Percentiles rank a stretch among this genome's conserved stretches.
Conservation (phyloP, 1,140 invertebrate species). For the Branchinecta lindahli region DNA sequence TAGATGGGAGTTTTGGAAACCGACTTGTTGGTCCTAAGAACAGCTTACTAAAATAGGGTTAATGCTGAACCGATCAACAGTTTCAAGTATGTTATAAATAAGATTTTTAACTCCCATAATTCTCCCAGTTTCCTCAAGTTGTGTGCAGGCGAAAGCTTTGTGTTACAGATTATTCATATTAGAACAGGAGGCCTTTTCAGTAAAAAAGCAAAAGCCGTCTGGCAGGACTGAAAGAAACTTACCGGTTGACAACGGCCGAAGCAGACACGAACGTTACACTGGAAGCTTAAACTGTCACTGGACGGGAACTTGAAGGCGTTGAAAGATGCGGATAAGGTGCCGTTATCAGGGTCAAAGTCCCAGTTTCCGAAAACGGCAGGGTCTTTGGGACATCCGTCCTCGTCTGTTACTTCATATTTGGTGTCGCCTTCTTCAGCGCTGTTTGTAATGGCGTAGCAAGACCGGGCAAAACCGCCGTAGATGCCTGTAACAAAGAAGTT, state of each 20-base stretch:
- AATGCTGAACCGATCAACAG: too few species aligned
- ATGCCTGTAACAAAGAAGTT: conserved; percentile 44
- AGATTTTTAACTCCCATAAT: too few species aligned
- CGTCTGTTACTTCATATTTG: conserved; percentile 81
- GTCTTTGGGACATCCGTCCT: conserved; percentile 83
- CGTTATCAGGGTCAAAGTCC: conserved; percentile 66
- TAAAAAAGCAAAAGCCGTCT: too few species aligned
- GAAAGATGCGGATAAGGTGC: conserved; percentile 66
- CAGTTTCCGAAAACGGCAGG: conserved; percentile 82
- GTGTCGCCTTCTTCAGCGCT: conserved; percentile 68
- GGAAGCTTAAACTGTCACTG: conserved; percentile 85
- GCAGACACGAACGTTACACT: conserved; percentile 87
- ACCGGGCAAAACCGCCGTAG: conserved; percentile 82
- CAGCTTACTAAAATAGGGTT: too few species aligned
- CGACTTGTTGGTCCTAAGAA: too few species aligned
- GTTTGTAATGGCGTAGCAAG: conserved; percentile 80
- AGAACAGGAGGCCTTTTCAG: too few species aligned
- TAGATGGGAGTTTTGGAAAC: too few species aligned
- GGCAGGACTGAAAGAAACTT: conserved; percentile 36
- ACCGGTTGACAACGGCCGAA: conserved; percentile 88
- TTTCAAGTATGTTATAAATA: too few species aligned
- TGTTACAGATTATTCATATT: too few species aligned
- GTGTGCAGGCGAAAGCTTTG: too few species aligned
- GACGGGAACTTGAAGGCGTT: conserved; percentile 93
- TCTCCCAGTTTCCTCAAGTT: too few species aligned